Conservation (phyloP, 1,140 invertebrate species). For the Drosophila fuyamai region DNA sequence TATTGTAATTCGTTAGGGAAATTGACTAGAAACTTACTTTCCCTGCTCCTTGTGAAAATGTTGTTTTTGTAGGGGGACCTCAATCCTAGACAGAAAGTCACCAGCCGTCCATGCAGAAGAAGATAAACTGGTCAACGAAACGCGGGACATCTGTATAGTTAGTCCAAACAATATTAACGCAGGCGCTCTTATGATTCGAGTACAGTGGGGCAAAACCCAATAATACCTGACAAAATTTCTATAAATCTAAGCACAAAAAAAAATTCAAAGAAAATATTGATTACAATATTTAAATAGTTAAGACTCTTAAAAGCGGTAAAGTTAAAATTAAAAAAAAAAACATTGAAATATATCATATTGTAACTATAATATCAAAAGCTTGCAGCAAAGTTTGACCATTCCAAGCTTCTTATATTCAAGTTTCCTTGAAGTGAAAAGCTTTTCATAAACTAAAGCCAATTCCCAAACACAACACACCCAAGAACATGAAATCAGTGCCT, state of each 20-base stretch:
- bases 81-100: conserved; percentile 17
- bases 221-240: background rate
- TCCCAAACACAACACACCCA: background rate
- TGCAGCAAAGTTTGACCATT: background rate
- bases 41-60: background rate
- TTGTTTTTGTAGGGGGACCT: background rate
- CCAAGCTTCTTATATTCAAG: conserved; percentile 3
- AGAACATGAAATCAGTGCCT: no score
- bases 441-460: background rate
- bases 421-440: conserved; percentile 6
- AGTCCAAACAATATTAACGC: conserved; percentile 39
- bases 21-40: conserved; percentile 1
- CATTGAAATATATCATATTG: background rate
- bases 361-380: background rate
- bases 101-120: conserved; percentile 30
- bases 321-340: background rate
- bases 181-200: conserved; percentile 23
- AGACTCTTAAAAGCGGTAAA: background rate
- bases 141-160: conserved; percentile 21
- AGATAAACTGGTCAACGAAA: conserved; percentile 47
- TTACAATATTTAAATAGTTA: background rate
- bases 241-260: background rate
- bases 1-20: background rate
- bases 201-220: conserved; percentile 12
- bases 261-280: background rate